Base-by-base conservation (phyloP, 1,140 invertebrate genomes). In the Heliconius hewitsoni region DNA sequence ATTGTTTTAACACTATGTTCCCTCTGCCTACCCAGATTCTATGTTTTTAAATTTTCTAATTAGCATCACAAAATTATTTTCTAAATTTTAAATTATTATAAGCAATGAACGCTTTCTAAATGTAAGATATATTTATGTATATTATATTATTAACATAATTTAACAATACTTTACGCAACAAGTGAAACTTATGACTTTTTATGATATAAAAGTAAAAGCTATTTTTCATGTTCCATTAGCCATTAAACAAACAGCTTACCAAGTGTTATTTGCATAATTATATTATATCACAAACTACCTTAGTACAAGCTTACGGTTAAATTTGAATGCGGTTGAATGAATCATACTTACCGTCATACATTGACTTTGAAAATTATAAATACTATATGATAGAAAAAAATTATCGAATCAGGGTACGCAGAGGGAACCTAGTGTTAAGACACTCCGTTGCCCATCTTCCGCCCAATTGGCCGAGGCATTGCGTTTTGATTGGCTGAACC, bases 131-230 rank as follows among this genome's bases (percentile, higher is more conserved):
- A 52, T 52, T 46, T 16, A 66, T n/a, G 3, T 66, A 30, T 66
- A 16, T 6, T 23, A 66, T 30, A 27, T 66, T 30, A 66, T 66
- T 13, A 66, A 0, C 50, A 52, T 66, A 66, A 66, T 66, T 16
- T 30, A 74, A 74, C 19, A 9, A 46, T 55, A 5, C 0, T 55
- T 52, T 34, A 74, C 27, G 46, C 52, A 74, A 74, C 19, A 30
- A 50, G 73, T 74, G 52, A 60, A 57, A 60, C 19, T 75, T 52
- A 50, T 18, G 50, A 27, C 37, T 42, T 30, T 39, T 19, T 66
- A 30, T 8, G 27, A 52, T 52, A 78, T 78, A 78, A 78, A 60
- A 27, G 71, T 78, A 73, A 78, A 57, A 73, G 52, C 71, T 77
- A 77, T 42, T 77, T 70, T 73, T 73, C 60, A 77, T 42, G 23